These are phyloP conservation scores for Serinus canaria DNA, from an alignment of 2,113 vertebrate genomes.

Conservation along the genomic window DNA sequence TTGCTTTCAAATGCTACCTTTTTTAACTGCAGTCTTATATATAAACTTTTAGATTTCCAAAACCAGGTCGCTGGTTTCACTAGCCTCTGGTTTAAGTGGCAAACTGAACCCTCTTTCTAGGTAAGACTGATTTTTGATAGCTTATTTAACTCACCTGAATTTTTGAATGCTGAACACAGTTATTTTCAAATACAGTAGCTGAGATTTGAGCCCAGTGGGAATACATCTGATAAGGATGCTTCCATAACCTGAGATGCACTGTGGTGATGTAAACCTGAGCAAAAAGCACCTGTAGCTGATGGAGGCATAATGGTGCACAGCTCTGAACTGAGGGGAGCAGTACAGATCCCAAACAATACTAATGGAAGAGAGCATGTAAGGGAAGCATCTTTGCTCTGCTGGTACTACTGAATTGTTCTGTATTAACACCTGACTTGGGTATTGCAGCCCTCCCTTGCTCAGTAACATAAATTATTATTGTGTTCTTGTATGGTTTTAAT, in stretches of 20 bases:
- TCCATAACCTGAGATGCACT: neutral
- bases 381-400: neutral
- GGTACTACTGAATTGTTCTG: neutral
- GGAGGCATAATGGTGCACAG: neutral
- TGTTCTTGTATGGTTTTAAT: neutral
- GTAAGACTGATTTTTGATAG: slow-evolving; percentile 23
- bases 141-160: neutral
- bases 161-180: neutral
- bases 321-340: neutral
- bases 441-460: neutral
- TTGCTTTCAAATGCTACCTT: neutral
- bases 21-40: neutral
- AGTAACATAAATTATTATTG: neutral
- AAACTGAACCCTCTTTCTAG: slow-evolving; percentile 35
- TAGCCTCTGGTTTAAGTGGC: slow-evolving; percentile 19
- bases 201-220: neutral
- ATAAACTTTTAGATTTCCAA: slow-evolving; percentile 45
- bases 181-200: neutral
- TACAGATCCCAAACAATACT: neutral
- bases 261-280: neutral
- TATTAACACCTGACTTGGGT: fast-evolving
- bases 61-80: slow-evolving; percentile 49
- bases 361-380: neutral
- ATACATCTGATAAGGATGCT: neutral
- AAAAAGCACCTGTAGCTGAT: neutral